Evolutionary conservation across 2,888 invertebrate genomes (phyloP).

Genomic region (Pimpla rufipes): DNA sequence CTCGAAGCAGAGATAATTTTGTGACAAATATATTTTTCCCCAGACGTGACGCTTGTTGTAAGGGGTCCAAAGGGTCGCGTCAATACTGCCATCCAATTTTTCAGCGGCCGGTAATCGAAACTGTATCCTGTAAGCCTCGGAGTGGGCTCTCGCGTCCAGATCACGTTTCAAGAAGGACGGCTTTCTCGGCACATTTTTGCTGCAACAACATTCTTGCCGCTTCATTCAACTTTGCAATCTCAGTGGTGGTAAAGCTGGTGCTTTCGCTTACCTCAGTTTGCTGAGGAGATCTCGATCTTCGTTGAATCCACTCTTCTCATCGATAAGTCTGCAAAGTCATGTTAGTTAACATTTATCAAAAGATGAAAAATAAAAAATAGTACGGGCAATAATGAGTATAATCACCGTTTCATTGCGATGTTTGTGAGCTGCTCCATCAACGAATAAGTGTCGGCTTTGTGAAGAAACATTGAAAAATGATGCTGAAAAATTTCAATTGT

Average conservation of each 20-base stretch:
- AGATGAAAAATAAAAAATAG: conserved; percentile 1
- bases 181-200: conserved; percentile 95
- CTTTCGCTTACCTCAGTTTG: conserved; percentile 89
- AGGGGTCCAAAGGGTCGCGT: conserved; percentile 97
- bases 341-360: background rate
- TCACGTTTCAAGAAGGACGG: conserved; percentile 97
- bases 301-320: conserved; percentile 96
- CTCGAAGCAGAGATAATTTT: conserved; percentile 98
- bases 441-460: conserved; percentile 95
- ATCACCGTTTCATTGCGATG: conserved; percentile 97
- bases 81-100: conserved; percentile 97
- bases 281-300: conserved; percentile 94
- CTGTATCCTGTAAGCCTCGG: conserved; percentile 94
- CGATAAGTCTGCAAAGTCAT: conserved; percentile 89
- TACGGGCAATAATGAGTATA: conserved; percentile 71
- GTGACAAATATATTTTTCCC: conserved; percentile 96
- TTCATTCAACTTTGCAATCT: background rate
- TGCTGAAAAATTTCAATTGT: conserved; percentile 87
- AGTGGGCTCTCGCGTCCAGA: conserved; percentile 97
- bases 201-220: conserved; percentile 74
- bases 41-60: conserved; percentile 96
- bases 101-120: conserved; percentile 95
- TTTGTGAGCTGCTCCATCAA: conserved; percentile 98
- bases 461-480: conserved; percentile 96
- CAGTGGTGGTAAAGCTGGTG: background rate